Base-by-base conservation (phyloP, 2,888 invertebrate genomes). In the Dichetophora obliterata region DNA sequence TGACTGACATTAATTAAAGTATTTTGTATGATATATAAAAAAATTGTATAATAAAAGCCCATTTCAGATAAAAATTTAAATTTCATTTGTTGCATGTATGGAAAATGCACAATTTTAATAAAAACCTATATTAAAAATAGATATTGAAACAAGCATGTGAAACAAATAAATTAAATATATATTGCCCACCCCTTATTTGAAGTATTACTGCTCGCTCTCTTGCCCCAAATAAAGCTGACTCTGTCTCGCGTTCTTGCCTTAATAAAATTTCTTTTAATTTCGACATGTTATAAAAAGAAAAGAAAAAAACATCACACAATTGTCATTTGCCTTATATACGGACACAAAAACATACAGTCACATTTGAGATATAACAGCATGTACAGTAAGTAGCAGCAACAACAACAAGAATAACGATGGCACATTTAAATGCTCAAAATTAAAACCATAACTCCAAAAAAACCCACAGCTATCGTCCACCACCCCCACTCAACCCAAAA, bases 321-420 rank as follows among this genome's bases (percentile, higher is more conserved):
- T 86, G 86, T 85, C 86, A 86, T 86, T 86, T 79, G 69, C 75
- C 70, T 79, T 84, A 85, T 85, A 84, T 84, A 85, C 69, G 14
- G 48, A 77, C 57, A 61, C 6, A 27, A 19, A 50, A 34, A 69
- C 66, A 72, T 22, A 31, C 27, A n/a, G 8, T 27, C 71, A 37
- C 34, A 24, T 14, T 34, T 63, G 24, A 27, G 59, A n/a, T 63
- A 22, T 50, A 69, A n/a, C n/a, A 63, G 43, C 57, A 59, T 50
- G 24, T 61, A 54, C 75, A 65, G n/a, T 69, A 24, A 24, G n/a
- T n/a, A n/a, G n/a, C n/a, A n/a, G n/a, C 61, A 75, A 22, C 71
- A 76, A 72, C 61, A 73, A 77, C 50, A 24, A 48, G 24, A 66
- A 61, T 11, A 69, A 57, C 27, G 52, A 5, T 24, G 48, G 16